A percentile compares a stretch with the other conserved stretches of the same genome.
phyloP scores from a whole-genome alignment of 2,888 invertebrate genomes.

The Eueremaeus valkanovi region DNA sequence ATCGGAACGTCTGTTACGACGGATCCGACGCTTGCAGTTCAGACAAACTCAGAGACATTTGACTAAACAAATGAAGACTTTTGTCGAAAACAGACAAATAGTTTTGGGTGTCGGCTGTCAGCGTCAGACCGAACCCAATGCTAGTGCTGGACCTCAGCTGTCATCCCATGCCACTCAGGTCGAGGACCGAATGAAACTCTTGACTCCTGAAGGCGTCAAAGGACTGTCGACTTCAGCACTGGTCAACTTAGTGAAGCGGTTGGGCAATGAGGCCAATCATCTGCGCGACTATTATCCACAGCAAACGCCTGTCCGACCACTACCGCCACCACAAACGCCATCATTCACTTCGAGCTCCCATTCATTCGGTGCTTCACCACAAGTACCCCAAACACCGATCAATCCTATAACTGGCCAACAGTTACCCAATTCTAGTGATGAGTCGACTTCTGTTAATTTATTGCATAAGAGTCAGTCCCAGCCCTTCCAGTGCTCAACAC shows the following conservation, averaged over 20 bases:
- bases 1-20: constrained; percentile 66
- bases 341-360: not conserved
- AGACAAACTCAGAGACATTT: constrained; percentile 70
- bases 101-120: constrained; percentile 48
- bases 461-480: not conserved
- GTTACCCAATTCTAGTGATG: not conserved
- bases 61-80: constrained; percentile 71
- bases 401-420: not conserved
- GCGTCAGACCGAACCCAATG: constrained; percentile 42
- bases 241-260: constrained; percentile 59
- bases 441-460: constrained; percentile 29
- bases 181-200: constrained; percentile 33
- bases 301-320: constrained; percentile 1
- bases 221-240: constrained; percentile 57
- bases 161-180: not conserved
- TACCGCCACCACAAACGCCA: not conserved
- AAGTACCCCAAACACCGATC: not conserved
- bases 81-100: constrained; percentile 67
- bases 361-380: not conserved
- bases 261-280: constrained; percentile 51
- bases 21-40: constrained; percentile 71
- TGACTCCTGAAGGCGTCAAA: constrained; percentile 51
- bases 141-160: not conserved
- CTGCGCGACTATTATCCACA: not conserved
- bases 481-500: not conserved